Conservation (phyloP, 2,797 vertebrate genomes). For the Falco berigora region DNA sequence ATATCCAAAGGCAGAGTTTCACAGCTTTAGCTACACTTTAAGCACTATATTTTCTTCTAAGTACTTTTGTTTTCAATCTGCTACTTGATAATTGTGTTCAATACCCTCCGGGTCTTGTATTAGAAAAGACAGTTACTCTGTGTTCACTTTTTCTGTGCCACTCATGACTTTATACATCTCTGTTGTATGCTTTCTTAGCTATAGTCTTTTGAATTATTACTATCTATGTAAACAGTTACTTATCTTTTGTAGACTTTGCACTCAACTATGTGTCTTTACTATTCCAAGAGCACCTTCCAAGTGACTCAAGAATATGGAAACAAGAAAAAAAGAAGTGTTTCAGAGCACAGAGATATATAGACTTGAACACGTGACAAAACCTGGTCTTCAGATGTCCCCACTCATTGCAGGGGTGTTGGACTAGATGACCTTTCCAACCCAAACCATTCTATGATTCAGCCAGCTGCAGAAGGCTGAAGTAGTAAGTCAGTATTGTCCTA, state of each 20-base stretch:
- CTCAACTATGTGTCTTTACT: not conserved
- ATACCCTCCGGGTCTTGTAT: not conserved
- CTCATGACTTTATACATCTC: not conserved
- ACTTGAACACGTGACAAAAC: not conserved
- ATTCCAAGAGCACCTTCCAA: not conserved
- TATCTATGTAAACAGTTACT: not conserved
- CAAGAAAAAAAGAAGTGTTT: not conserved
- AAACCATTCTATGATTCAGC: not conserved
- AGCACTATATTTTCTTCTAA: not conserved
- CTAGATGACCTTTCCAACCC: not conserved
- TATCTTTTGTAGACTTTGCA: not conserved
- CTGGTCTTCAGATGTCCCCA: not conserved
- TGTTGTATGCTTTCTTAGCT: not conserved
- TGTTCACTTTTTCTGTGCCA: not conserved
- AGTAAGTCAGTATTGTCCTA: not conserved
- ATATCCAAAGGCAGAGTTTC: not conserved
- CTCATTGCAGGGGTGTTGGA: not conserved
- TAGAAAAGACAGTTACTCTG: not conserved
- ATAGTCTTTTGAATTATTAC: not conserved
- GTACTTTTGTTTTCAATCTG: not conserved
- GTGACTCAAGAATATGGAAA: not conserved
- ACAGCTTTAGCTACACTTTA: not conserved
- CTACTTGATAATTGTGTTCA: not conserved
- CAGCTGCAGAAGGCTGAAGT: not conserved
- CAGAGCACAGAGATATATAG: not conserved